phyloP scores from a whole-genome alignment of 2,113 vertebrate genomes.

The Ameiurus melas region DNA sequence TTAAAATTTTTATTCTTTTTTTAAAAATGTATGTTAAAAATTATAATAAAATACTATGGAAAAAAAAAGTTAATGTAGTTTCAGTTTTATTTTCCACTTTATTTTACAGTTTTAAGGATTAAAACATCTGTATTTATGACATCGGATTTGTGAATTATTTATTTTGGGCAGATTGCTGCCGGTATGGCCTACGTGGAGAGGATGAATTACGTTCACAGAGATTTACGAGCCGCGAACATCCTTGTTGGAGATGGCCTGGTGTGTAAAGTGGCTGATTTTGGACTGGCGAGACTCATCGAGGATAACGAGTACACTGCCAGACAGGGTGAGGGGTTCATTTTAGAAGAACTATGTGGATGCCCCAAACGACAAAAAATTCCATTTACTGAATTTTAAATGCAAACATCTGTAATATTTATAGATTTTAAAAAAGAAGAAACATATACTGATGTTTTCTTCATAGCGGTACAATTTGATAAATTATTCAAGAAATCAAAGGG shows the following conservation, averaged over 20 bases:
- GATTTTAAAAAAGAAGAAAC: not conserved
- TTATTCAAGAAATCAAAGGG: not conserved
- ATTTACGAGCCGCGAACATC: conserved; percentile 95
- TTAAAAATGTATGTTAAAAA: no score
- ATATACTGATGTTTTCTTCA: no score
- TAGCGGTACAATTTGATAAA: not conserved
- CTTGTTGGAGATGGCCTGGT: conserved; percentile 91
- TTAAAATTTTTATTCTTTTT: no score
- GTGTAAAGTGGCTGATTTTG: conserved; percentile 95
- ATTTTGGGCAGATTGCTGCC: conserved; percentile 81
- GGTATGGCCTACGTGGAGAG: conserved; percentile 98
- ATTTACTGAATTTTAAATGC: not conserved
- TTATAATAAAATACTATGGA: not conserved
- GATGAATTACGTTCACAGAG: conserved; percentile 98
- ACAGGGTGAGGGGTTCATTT: conserved; percentile 76
- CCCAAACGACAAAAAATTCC: not conserved
- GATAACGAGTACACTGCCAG: conserved; percentile 97
- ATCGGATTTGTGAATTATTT: not conserved
- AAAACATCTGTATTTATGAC: not conserved
- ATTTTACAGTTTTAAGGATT: not conserved
- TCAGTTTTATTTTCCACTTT: not conserved
- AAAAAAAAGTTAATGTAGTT: no score
- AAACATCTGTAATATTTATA: not conserved
- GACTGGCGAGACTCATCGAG: conserved; percentile 92
- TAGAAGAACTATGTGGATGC: not conserved